Evolutionary conservation across 2,888 invertebrate species (phyloP), one percentile per base, ranked within the genome.

Genomic region (Allacma fusca): DNA sequence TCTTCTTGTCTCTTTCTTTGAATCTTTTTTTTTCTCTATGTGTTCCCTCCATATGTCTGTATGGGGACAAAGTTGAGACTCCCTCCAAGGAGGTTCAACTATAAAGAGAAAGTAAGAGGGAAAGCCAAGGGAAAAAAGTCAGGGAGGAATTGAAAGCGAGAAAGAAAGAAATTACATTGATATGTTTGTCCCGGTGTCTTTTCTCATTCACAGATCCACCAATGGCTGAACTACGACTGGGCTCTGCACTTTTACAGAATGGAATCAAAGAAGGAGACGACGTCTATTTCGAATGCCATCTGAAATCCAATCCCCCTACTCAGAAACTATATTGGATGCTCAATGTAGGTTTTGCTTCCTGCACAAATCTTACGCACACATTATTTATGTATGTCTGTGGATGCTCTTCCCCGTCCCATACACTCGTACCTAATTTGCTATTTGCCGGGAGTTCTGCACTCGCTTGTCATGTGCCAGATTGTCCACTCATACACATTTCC

Each of bases 251-350:
- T 12, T 75, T 78, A 16, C 80, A 81, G 72, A 80, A 82, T 77
- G 81, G 80, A 73, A 82, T 83, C 64, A 83, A 83, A 75, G 82
- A 81, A 74, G 81, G 81, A 29, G 83, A 81, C 62, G 83, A 82
- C 44, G 81, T 83, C n/a, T 83, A 81, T 70, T 83, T 83, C 76
- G 83, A 83, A 77, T 83, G 82, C 72, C 81, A 80, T 65, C 78
- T 83, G 13, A 81, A 81, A 81, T 78, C 82, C 64, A 83, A 83
- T 69, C 82, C 83, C 50, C 75, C 81, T 19, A 80, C 80, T 73
- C 81, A 82, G 62, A 83, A 82, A 65, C 78, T 83, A 34, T 71
- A 80, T 29, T 83, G 83, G 83, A 81, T 81, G 80, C 82, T 81
- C 79, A 82, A 82, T 78, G 83, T 83, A 81, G 75, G 75, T 44